A percentile compares a stretch with the other conserved stretches of the same genome.
These are phyloP conservation scores for Sacculina carcini DNA, from an alignment of 2,888 invertebrate species.

Conservation along the genomic window DNA sequence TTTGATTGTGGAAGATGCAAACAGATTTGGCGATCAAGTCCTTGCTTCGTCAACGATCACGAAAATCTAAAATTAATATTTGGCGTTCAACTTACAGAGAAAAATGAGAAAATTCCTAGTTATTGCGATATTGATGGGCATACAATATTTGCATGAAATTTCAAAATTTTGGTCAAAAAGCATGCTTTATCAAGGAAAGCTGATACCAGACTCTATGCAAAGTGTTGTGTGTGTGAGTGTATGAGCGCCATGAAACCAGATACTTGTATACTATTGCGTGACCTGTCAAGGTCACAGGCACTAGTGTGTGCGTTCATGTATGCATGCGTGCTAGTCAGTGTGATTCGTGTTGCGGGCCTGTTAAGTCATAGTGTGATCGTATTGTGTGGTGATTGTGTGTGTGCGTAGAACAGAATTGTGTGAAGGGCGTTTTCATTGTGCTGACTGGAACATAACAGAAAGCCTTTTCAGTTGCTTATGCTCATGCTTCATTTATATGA, in stretches of 20 bases:
- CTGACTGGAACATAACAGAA: conserved; percentile 3
- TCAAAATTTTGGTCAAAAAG: conserved; percentile 6
- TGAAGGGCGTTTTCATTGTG: no score
- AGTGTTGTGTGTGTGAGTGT: no score
- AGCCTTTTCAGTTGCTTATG: conserved; percentile 6
- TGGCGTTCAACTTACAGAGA: conserved; percentile 3
- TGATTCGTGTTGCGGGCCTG: no score
- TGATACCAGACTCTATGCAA: conserved; percentile 2
- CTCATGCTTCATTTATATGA: conserved; percentile 7
- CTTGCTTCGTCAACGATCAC: not conserved
- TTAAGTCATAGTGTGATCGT: no score
- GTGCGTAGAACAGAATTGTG: no score
- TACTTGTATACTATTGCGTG: no score
- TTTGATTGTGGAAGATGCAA: conserved; percentile 7
- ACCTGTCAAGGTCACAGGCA: no score
- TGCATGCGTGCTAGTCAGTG: no score
- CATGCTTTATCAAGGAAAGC: conserved; percentile 3
- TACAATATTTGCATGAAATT: not conserved
- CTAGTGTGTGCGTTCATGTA: no score
- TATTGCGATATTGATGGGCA: conserved; percentile 4
- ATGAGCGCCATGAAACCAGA: no score
- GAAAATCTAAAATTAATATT: not conserved
- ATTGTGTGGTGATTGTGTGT: no score
- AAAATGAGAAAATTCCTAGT: conserved; percentile 8
- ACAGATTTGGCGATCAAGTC: conserved; percentile 5